Percentiles rank a stretch among this genome's conserved stretches.
These are phyloP conservation scores for Cygnus buccinator DNA, from an alignment of 2,113 vertebrate genomes.

Conservation along the genomic window DNA sequence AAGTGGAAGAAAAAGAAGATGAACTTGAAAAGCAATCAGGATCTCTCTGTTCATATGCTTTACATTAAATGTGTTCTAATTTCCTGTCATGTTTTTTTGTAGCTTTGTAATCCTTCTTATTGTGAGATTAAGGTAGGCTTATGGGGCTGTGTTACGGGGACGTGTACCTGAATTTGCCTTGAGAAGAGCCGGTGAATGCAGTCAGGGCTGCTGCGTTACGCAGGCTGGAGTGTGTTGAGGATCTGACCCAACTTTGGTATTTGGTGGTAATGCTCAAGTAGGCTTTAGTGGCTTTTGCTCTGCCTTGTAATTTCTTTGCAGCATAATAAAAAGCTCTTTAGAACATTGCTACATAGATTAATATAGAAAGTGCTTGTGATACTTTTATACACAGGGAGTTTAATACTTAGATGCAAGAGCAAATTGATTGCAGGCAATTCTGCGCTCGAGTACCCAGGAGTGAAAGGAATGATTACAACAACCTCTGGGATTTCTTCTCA, in stretches of 20 bases:
- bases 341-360: slow-evolving; percentile 72
- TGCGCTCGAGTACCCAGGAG: slow-evolving; percentile 74
- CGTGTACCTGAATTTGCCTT: background rate
- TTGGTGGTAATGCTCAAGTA: slow-evolving; percentile 61
- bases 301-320: slow-evolving; percentile 72
- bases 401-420: slow-evolving; percentile 73
- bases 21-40: background rate
- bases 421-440: slow-evolving; percentile 81
- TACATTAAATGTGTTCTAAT: slow-evolving; percentile 40
- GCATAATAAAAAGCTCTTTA: slow-evolving; percentile 76
- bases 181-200: background rate
- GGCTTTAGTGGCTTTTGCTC: slow-evolving; percentile 67
- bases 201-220: background rate
- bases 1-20: background rate
- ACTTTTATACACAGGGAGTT: slow-evolving; percentile 73
- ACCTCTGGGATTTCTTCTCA: slow-evolving; percentile 74
- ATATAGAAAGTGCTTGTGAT: slow-evolving; percentile 77
- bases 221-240: background rate
- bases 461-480: slow-evolving; percentile 74
- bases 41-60: slow-evolving; percentile 12
- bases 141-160: background rate
- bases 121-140: slow-evolving; percentile 42
- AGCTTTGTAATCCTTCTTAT: slow-evolving; percentile 60
- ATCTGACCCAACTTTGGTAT: background rate
- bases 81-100: slow-evolving; percentile 38